These are phyloP conservation scores for Tenthredo livida DNA, from an alignment of 2,888 invertebrate genomes.

Conservation along the genomic window DNA sequence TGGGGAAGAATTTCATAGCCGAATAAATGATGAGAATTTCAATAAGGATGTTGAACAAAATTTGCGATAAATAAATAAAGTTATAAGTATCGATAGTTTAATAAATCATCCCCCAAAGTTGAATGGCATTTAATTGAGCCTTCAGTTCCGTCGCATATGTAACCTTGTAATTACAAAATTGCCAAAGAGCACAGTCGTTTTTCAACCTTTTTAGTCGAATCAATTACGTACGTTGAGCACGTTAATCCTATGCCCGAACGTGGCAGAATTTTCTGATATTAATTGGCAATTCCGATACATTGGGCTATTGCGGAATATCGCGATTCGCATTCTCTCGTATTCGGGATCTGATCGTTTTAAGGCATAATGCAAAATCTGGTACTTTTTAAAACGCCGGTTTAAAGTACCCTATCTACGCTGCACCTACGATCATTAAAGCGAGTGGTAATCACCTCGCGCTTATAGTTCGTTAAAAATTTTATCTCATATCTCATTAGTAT, in stretches of 20 bases:
- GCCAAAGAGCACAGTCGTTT: background rate
- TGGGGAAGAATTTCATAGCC: background rate
- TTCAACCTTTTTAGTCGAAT: background rate
- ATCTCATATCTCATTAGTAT: slow-evolving; percentile 40
- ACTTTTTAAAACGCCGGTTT: background rate
- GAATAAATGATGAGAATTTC: background rate
- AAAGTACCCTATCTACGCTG: background rate
- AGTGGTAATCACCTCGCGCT: background rate
- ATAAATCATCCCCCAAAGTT: background rate
- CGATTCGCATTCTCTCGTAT: background rate
- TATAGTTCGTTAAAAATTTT: slow-evolving; percentile 15
- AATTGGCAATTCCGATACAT: slow-evolving; percentile 29
- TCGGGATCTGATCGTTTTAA: background rate
- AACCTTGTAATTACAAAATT: slow-evolving; percentile 8
- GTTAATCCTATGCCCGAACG: slow-evolving; percentile 9
- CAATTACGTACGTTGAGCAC: slow-evolving; percentile 30
- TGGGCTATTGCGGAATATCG: background rate
- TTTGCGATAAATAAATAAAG: background rate
- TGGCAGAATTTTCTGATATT: slow-evolving; percentile 15
- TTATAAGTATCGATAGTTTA: background rate
- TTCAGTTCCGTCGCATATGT: background rate
- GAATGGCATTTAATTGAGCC: background rate
- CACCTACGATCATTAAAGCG: background rate
- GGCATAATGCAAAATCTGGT: background rate
- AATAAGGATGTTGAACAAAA: background rate